A percentile compares a stretch with the other conserved stretches of the same genome.
Evolutionary conservation across 1,140 invertebrate genomes (phyloP).

Genomic region (Thaumatotibia leucotreta): DNA sequence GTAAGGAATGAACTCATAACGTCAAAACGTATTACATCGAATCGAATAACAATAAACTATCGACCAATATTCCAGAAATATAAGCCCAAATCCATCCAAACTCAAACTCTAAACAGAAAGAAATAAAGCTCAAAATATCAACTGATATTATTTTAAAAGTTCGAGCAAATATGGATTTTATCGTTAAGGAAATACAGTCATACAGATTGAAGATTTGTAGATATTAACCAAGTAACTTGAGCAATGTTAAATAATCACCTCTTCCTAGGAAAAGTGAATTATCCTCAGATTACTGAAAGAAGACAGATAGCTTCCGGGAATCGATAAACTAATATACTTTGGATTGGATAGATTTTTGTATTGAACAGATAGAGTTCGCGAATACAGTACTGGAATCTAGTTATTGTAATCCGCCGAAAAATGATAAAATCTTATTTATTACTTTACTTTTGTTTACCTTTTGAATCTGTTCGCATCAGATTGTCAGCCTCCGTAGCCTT

Average conservation of each 20-base stretch:
- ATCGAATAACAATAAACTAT: not conserved
- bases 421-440: too few relatives aligned
- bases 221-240: constrained; percentile 19
- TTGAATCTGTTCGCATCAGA: too few relatives aligned
- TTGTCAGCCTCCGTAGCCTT: too few relatives aligned
- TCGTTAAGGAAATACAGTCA: not conserved
- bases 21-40: not conserved
- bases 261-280: constrained; percentile 32
- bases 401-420: too few relatives aligned
- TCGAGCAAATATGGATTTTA: not conserved
- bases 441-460: too few relatives aligned
- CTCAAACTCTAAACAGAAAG: not conserved
- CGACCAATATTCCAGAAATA: not conserved
- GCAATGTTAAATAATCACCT: constrained; percentile 34
- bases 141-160: not conserved
- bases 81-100: not conserved
- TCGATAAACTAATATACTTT: not conserved
- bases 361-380: too few relatives aligned
- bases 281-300: constrained; percentile 27
- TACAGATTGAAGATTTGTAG: constrained; percentile 16
- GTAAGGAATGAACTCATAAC: not conserved
- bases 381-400: too few relatives aligned
- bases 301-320: not conserved
- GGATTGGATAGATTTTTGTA: too few relatives aligned
- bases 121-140: not conserved